These are phyloP conservation scores for Plagodis dolabraria DNA, from an alignment of 2,888 invertebrate genomes.

Conservation along the genomic window DNA sequence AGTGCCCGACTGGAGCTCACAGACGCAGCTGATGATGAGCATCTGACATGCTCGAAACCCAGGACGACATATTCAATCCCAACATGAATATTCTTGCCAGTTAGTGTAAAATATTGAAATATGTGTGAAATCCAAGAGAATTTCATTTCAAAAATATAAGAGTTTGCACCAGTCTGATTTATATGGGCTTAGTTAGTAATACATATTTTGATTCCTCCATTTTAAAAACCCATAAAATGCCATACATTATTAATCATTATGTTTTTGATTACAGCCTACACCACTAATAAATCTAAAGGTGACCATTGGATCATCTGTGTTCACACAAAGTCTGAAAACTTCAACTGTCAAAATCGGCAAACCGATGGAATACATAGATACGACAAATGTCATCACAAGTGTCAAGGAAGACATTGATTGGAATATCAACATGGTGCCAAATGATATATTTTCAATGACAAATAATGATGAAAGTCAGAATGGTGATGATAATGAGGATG, in stretches of 20 bases:
- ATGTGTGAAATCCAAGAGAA: no score
- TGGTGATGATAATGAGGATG: conserved; percentile 38
- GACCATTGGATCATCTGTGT: conserved; percentile 59
- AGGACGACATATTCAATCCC: no score
- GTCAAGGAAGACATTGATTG: conserved; percentile 21
- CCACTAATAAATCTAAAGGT: conserved; percentile 59
- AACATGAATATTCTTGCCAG: no score
- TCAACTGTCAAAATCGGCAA: conserved; percentile 38
- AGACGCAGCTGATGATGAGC: no score
- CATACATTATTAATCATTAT: not conserved
- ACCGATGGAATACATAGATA: conserved; percentile 16
- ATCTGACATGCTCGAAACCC: no score
- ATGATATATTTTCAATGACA: conserved; percentile 26
- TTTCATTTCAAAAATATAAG: no score
- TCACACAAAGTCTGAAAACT: conserved; percentile 59
- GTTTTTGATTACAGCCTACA: conserved; percentile 46
- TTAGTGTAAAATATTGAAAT: no score
- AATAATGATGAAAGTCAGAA: conserved; percentile 8
- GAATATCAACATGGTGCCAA: conserved; percentile 16
- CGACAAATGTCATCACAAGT: conserved; percentile 14
- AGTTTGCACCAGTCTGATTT: no score
- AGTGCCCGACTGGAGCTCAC: no score
- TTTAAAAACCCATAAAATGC: no score
- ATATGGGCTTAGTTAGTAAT: no score
- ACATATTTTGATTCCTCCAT: no score